Conservation (phyloP, 2,797 vertebrate species). For the Hafferia zeledoni region DNA sequence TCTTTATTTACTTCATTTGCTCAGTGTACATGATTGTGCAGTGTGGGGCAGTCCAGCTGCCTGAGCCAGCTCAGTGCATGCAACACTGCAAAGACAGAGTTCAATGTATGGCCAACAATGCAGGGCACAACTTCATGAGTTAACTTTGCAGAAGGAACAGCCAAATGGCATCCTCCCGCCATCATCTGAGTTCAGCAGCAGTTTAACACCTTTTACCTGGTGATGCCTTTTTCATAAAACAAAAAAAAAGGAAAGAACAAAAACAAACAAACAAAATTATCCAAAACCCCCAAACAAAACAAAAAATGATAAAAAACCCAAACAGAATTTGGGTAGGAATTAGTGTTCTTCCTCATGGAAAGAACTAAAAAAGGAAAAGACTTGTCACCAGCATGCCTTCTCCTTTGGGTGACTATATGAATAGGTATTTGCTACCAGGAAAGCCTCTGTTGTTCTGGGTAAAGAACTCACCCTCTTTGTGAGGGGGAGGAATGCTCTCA, state of each 20-base stretch:
- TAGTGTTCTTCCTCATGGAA: neutral
- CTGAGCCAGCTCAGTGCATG: neutral
- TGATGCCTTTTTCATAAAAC: neutral
- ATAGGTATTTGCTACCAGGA: neutral
- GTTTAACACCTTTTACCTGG: neutral
- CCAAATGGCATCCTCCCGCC: neutral
- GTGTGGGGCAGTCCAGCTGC: neutral
- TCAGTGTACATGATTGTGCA: neutral
- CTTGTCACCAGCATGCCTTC: neutral
- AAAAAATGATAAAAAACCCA: too few relatives aligned
- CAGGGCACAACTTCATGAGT: neutral
- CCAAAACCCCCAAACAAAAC: too few relatives aligned
- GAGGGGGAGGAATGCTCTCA: neutral
- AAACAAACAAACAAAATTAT: neutral
- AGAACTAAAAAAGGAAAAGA: neutral
- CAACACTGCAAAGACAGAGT: neutral
- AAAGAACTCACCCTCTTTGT: neutral
- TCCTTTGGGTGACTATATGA: neutral
- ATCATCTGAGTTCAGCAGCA: neutral
- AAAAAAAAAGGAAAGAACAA: neutral
- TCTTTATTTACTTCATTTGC: neutral
- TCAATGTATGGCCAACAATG: neutral
- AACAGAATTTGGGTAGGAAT: neutral
- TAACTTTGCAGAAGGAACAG: neutral
- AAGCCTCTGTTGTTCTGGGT: constrained; percentile 31